phyloP scores from a whole-genome alignment of 2,888 invertebrate genomes.

The Eilema sororculum region DNA sequence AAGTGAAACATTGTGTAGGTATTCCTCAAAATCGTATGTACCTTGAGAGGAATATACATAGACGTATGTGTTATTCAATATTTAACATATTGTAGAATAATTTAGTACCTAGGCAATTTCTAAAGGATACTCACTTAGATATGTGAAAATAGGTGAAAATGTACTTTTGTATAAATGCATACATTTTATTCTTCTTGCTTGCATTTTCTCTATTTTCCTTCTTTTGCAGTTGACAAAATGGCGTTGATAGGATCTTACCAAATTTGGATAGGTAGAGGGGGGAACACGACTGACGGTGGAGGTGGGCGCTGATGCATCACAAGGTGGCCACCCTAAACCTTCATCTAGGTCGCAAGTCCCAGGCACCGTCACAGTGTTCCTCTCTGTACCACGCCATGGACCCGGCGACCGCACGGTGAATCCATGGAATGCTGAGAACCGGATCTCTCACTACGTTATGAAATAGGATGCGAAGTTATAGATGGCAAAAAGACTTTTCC shows the following conservation, averaged over 20 bases:
- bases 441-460: no score
- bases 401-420: no score
- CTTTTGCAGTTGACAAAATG: conserved; percentile 32
- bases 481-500: neutral
- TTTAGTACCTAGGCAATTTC: neutral
- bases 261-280: no score
- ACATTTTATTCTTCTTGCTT: conserved; percentile 19
- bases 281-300: no score
- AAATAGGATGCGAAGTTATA: neutral
- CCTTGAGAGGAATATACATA: neutral
- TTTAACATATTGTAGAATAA: conserved; percentile 2
- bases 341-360: no score
- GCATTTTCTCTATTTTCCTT: conserved; percentile 20
- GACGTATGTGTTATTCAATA: neutral
- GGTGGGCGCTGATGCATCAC: no score
- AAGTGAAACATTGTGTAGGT: no score
- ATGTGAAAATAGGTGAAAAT: conserved; percentile 1
- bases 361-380: no score
- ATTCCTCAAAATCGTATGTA: neutral
- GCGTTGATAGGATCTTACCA: no score
- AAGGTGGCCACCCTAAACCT: no score
- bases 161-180: conserved; percentile 6
- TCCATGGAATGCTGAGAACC: no score
- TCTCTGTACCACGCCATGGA: no score
- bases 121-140: neutral